Base-by-base conservation (phyloP, 2,797 vertebrate genomes). In the Galagoides demidoff region DNA sequence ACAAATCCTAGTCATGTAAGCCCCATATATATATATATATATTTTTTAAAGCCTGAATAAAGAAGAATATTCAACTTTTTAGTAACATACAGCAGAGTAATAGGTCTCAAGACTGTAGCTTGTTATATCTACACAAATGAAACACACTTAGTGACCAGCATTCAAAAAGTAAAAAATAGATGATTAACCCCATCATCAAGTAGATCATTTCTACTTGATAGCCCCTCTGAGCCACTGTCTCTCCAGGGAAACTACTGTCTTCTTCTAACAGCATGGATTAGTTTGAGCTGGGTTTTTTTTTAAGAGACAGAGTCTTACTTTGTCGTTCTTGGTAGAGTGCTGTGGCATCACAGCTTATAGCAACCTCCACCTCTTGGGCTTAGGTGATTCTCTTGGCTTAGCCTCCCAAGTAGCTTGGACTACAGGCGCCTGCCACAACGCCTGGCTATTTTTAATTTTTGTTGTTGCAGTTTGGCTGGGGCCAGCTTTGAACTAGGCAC, bases 21-120 rank as follows among this genome's bases (percentile, higher is more conserved):
- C 61, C 20, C 31, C 43, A n/a, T 7, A 27, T 45, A 39, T 85
- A 66, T 64, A 64, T 31, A 6, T 39, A n/a, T 7, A 27, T 45
- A 34, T 85, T 66, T 66, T 66, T n/a, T 19, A 66, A 66, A 66
- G 64, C 6, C 64, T n/a, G 7, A 17, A 66, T n/a, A 66, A 16
- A 31, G 31, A 66, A n/a, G 64, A 19, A n/a, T n/a, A 85, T 74
- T 93, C 57, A 88, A 45, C 61, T 89, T 93, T 89, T 77, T 73
- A 68, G 55, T 92, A 82, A 89, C 68, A 17, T 57, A 34, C 43
- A 49, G 61, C 78, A 95, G 74, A 90, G 82, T 55, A 29, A 73
- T 27, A 57, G 57, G 64, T 85, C 22, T 16, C 70, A 66, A 94
- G 79, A 90, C 16, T 66, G 0, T 34, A 89, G 82, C 70, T 63